Base-by-base conservation (phyloP, 2,888 invertebrate species). In the Perithous albicinctus region DNA sequence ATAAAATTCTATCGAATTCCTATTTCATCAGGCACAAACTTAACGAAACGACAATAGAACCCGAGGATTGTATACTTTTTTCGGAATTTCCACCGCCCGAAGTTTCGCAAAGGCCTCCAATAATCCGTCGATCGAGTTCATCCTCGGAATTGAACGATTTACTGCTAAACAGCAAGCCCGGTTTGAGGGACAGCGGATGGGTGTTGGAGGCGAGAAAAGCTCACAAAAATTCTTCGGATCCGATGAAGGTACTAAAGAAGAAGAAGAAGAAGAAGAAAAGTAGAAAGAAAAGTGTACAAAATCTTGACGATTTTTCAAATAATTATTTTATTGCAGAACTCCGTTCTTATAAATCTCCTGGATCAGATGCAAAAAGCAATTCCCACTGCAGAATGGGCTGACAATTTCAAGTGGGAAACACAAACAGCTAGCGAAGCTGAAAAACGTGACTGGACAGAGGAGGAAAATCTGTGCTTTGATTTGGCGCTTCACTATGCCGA, bases 331-430 rank as follows among this genome's bases (percentile, higher is more conserved):
- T 85, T 81, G 1, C 72, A 92, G 92, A 89, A 86, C 63, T 83
- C 86, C 1, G 87, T 89, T 41, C 78, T 92, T 51, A 84, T 88
- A 32, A 86, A 87, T 83, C 86, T 92, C 29, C 51, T 92, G 41
- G 87, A 89, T 80, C 90, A 92, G 85, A 91, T 92, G 92, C 88
- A 90, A 74, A 89, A 91, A 84, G 91, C 92, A 2, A 90, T 92
- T 77, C 90, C 92, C 20, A 90, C 90, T 23, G 88, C 90, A 1
- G 92, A 92, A 77, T 91, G 91, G 90, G 85, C 86, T 12, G 89
- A 91, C 38, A 78, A 88, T 12, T 92, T 91, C 73, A 85, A 87
- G n/a, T 93, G 92, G 92, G 78, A 85, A 18, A 63, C n/a, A n/a
- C n/a, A n/a, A n/a, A n/a, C n/a, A n/a, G 66, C 72, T 26, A 43